A percentile compares a stretch with the other conserved stretches of the same genome.
Evolutionary conservation across 2,113 vertebrate species (phyloP).

Genomic region (Plecturocebus donacophilus): DNA sequence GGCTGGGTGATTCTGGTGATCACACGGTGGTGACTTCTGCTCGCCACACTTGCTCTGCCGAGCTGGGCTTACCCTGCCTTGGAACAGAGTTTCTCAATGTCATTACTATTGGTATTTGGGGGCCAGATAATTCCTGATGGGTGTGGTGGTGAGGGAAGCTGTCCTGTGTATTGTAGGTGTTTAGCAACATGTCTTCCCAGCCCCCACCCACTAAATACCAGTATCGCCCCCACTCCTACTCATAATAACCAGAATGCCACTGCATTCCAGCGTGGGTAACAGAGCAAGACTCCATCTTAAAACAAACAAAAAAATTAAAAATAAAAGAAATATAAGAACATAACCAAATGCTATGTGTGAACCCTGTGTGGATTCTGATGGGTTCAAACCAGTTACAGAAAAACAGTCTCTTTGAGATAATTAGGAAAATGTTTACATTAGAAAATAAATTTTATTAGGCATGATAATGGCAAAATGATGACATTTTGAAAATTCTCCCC

Average conservation of each 20-base stretch:
- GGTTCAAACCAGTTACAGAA: background rate
- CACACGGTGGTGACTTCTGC: background rate
- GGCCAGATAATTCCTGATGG: background rate
- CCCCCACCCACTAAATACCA: background rate
- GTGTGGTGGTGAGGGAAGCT: no score
- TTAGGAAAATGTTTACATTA: background rate
- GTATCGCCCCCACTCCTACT: background rate
- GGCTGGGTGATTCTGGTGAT: rapidly evolving
- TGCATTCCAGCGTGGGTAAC: no score
- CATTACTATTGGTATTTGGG: rapidly evolving
- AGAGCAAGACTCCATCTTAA: no score
- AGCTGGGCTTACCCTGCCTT: no score
- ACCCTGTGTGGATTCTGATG: background rate
- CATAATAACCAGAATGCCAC: rapidly evolving
- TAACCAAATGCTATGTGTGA: rapidly evolving
- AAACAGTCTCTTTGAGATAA: background rate
- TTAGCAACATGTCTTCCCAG: no score
- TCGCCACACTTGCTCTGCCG: rapidly evolving
- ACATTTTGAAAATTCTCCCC: background rate
- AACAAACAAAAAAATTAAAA: no score
- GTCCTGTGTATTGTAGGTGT: no score
- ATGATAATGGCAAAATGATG: background rate
- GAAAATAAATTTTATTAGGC: background rate
- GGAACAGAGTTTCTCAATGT: background rate
- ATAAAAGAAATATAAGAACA: no score